A percentile compares a stretch with the other conserved stretches of the same genome.
These are phyloP conservation scores for Diorhabda sublineata DNA, from an alignment of 1,140 invertebrate species.

Conservation along the genomic window DNA sequence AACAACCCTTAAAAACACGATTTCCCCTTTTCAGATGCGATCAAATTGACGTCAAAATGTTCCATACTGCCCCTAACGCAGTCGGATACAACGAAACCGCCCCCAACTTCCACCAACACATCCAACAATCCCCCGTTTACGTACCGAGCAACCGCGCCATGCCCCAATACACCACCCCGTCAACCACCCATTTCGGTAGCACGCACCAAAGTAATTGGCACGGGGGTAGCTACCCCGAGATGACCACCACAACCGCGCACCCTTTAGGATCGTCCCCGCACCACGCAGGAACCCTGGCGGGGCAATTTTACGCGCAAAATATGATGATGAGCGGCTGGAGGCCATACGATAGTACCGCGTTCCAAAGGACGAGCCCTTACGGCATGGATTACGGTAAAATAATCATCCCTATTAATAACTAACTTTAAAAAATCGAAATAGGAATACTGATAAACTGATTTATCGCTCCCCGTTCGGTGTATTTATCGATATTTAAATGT, in stretches of 20 bases:
- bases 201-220: constrained; percentile 44
- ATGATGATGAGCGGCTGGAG: constrained; percentile 76
- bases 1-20: too few relatives aligned
- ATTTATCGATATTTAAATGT: constrained; percentile 22
- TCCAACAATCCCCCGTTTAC: constrained; percentile 51
- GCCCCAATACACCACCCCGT: constrained; percentile 45
- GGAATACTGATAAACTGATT: too few relatives aligned
- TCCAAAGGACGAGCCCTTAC: constrained; percentile 71
- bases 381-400: constrained; percentile 46
- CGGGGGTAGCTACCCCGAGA: constrained; percentile 43
- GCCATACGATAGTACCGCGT: constrained; percentile 67
- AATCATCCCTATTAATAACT: neutral
- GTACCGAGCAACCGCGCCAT: constrained; percentile 51
- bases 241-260: constrained; percentile 40
- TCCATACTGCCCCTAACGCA: constrained; percentile 44
- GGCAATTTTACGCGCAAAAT: constrained; percentile 65
- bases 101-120: constrained; percentile 40
- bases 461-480: too few relatives aligned
- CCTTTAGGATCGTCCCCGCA: constrained; percentile 34
- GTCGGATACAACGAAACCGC: constrained; percentile 46
- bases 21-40: too few relatives aligned
- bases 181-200: constrained; percentile 41
- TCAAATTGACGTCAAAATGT: constrained; percentile 34
- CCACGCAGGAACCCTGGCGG: constrained; percentile 42
- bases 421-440: too few relatives aligned